A percentile compares a stretch with the other conserved stretches of the same genome.
Evolutionary conservation across 2,888 invertebrate species (phyloP).

Genomic region (Macrophya alboannulata): DNA sequence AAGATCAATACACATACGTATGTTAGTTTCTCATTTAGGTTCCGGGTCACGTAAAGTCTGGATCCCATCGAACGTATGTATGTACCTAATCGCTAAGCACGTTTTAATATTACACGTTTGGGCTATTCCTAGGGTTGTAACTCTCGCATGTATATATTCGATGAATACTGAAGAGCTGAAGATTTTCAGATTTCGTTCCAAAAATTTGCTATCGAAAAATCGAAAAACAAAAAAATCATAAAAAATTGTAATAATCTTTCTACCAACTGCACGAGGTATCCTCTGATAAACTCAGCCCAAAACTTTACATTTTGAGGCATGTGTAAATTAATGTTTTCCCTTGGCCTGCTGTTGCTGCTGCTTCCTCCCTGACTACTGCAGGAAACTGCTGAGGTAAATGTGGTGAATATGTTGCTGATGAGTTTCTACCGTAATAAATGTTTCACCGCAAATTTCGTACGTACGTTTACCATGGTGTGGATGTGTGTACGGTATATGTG

Average conservation of each 20-base stretch:
- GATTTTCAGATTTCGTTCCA: no score
- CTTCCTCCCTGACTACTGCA: neutral
- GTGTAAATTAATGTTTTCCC: conserved; percentile 13
- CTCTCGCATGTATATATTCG: neutral
- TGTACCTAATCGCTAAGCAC: neutral
- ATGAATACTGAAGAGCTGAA: no score
- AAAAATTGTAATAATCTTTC: no score
- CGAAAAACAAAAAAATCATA: no score
- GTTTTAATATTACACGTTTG: neutral
- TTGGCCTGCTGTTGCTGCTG: neutral
- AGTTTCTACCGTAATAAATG: conserved; percentile 36
- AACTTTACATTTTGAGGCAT: neutral
- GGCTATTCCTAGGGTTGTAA: neutral
- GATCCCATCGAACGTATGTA: neutral
- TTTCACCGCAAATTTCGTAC: conserved; percentile 21
- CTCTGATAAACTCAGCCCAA: neutral
- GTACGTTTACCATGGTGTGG: neutral
- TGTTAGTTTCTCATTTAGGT: neutral
- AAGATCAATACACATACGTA: neutral
- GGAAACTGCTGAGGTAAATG: conserved; percentile 23
- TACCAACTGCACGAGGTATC: no score
- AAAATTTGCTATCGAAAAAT: no score
- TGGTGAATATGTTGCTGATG: conserved; percentile 32
- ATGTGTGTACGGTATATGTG: neutral
- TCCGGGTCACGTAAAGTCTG: neutral